These are phyloP conservation scores for Chironex yamaguchii DNA, from an alignment of 30 jellyfish, hydroid and myxozoan genomes.

Conservation along the genomic window DNA sequence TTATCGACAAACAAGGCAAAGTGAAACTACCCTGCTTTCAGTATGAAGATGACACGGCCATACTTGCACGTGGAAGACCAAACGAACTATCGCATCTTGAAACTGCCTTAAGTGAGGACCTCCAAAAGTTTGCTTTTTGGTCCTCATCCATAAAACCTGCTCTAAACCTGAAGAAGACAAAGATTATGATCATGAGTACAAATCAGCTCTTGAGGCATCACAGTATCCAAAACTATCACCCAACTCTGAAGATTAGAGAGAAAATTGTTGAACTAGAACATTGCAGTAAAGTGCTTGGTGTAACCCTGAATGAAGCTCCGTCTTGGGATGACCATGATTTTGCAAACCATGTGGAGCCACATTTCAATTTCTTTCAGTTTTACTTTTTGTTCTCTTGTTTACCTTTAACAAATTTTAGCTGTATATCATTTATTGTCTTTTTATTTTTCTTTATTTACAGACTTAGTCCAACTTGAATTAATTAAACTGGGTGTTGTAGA, in stretches of 20 bases:
- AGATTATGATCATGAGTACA: slow-evolving; percentile 50
- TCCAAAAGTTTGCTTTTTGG: slow-evolving; percentile 12
- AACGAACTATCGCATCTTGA: slow-evolving; percentile 24
- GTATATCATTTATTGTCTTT: no score
- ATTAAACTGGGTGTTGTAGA: no score
- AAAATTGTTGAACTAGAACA: slow-evolving; percentile 37
- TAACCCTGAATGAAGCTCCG: slow-evolving; percentile 42
- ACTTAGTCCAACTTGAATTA: no score
- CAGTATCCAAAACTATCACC: slow-evolving; percentile 17
- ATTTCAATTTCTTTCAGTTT: no score
- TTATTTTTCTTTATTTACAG: no score
- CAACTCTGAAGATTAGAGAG: slow-evolving; percentile 23
- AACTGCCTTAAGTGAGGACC: slow-evolving; percentile 25
- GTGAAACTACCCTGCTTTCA: slow-evolving; percentile 51
- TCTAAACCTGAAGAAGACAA: slow-evolving; percentile 53
- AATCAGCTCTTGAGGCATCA: slow-evolving; percentile 33
- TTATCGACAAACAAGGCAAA: slow-evolving; percentile 49
- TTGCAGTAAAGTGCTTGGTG: slow-evolving; percentile 40
- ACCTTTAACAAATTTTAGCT: no score
- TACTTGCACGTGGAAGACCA: slow-evolving; percentile 44
- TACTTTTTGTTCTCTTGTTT: no score
- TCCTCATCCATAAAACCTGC: slow-evolving; percentile 53
- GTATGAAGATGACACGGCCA: slow-evolving; percentile 54
- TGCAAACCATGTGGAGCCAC: no score
- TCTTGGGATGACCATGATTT: slow-evolving; percentile 55